Evolutionary conservation across 2,113 vertebrate species (phyloP).

Genomic region (Xiphias gladius): DNA sequence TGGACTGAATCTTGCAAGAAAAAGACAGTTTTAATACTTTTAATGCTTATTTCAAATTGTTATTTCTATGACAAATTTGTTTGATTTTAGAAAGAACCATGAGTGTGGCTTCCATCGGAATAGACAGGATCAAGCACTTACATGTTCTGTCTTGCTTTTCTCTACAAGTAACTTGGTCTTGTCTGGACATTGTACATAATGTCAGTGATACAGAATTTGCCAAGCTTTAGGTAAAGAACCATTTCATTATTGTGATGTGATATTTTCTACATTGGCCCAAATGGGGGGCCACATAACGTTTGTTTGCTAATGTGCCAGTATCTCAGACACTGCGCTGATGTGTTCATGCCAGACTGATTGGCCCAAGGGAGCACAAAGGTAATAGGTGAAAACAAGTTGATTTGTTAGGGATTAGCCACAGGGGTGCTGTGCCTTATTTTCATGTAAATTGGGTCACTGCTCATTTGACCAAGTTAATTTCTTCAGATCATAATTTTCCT

Average conservation of each 20-base stretch:
- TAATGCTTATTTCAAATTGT: background rate
- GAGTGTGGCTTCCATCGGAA: background rate
- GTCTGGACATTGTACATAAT: background rate
- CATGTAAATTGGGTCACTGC: conserved; percentile 51
- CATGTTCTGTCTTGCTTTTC: background rate
- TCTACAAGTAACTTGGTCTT: background rate
- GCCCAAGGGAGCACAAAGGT: conserved; percentile 7
- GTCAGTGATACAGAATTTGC: conserved; percentile 1
- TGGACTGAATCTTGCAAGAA: conserved; percentile 22
- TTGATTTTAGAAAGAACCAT: background rate
- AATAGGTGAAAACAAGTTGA: conserved; percentile 49
- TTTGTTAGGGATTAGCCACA: conserved; percentile 27
- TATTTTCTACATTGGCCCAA: conserved; percentile 41
- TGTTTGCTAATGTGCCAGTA: conserved; percentile 35
- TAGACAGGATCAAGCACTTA: background rate
- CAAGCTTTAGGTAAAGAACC: background rate
- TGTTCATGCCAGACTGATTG: conserved; percentile 39
- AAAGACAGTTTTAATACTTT: background rate
- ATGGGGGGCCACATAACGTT: conserved; percentile 17
- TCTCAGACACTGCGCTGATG: conserved; percentile 16
- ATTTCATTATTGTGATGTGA: conserved; percentile 30
- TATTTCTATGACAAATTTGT: background rate
- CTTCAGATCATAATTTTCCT: conserved; percentile 28
- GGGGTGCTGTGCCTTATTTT: conserved; percentile 38
- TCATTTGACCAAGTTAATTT: conserved; percentile 46